Percentiles rank a stretch among this genome's conserved stretches.
Conservation (phyloP, 2,113 vertebrate species). For the Miniopterus natalensis region DNA sequence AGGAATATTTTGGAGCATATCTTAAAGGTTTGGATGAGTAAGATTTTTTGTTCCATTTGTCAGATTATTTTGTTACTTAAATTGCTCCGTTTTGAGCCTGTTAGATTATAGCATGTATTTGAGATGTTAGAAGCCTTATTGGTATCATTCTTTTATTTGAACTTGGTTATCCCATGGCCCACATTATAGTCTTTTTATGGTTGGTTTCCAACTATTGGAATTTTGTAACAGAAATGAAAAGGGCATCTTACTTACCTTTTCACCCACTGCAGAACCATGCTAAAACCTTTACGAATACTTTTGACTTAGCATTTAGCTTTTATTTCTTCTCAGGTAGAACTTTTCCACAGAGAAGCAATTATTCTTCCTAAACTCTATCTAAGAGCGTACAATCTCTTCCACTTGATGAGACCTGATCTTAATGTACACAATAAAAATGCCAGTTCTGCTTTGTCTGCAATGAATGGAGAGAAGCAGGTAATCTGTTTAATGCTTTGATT, state of each 20-base stretch:
- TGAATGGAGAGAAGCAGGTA: background rate
- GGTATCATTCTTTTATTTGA: background rate
- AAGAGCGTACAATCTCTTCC: background rate
- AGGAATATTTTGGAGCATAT: background rate
- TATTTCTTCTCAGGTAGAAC: slow-evolving; percentile 6
- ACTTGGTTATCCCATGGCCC: background rate
- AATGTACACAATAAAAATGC: background rate
- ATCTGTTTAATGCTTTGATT: slow-evolving; percentile 21
- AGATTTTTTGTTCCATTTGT: background rate
- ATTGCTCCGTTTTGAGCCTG: background rate
- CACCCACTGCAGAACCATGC: background rate
- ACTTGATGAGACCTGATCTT: background rate
- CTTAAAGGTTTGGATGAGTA: background rate
- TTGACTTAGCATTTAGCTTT: slow-evolving; percentile 17
- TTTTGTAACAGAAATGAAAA: slow-evolving; percentile 20
- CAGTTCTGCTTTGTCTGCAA: slow-evolving; percentile 31
- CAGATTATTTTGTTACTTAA: background rate
- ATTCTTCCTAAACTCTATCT: slow-evolving; percentile 18
- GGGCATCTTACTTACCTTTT: background rate
- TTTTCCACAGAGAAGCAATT: slow-evolving; percentile 39
- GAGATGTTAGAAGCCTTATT: background rate
- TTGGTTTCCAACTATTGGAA: slow-evolving; percentile 10
- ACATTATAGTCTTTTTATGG: background rate
- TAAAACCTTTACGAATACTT: slow-evolving; percentile 1
- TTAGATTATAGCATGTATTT: background rate